Evolutionary conservation across 1,140 invertebrate species (phyloP).

Genomic region (Drosophila albomicans): DNA sequence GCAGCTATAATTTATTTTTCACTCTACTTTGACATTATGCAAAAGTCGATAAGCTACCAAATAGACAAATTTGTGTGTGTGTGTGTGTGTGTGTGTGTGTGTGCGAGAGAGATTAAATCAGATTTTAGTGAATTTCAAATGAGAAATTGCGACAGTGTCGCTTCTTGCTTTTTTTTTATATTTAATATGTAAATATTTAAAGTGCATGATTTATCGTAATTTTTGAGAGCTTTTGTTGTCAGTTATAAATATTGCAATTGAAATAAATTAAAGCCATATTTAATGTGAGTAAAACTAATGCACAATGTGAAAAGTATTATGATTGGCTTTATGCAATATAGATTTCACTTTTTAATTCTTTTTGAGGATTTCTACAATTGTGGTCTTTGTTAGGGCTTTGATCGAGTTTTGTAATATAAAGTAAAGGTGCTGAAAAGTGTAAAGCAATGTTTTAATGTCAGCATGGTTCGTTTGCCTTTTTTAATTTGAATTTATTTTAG

Average conservation of each 20-base stretch:
- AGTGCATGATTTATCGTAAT: background rate
- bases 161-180: background rate
- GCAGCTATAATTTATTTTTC: background rate
- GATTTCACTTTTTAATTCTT: no score
- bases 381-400: no score
- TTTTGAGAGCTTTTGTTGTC: background rate
- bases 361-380: no score
- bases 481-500: no score
- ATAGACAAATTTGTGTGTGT: background rate
- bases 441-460: no score
- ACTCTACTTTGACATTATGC: background rate
- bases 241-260: background rate
- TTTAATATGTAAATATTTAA: background rate
- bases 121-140: background rate
- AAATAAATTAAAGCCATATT: background rate
- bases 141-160: background rate
- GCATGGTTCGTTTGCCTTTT: no score
- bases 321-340: no score
- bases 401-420: no score
- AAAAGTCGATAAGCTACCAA: constrained; percentile 1
- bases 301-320: no score
- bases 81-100: no score
- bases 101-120: background rate
- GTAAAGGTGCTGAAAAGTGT: no score
- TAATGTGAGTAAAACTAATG: no score